A percentile compares a stretch with the other conserved stretches of the same genome.
Conservation (phyloP, 1,140 invertebrate species). For the Scaptomyza graminum region DNA sequence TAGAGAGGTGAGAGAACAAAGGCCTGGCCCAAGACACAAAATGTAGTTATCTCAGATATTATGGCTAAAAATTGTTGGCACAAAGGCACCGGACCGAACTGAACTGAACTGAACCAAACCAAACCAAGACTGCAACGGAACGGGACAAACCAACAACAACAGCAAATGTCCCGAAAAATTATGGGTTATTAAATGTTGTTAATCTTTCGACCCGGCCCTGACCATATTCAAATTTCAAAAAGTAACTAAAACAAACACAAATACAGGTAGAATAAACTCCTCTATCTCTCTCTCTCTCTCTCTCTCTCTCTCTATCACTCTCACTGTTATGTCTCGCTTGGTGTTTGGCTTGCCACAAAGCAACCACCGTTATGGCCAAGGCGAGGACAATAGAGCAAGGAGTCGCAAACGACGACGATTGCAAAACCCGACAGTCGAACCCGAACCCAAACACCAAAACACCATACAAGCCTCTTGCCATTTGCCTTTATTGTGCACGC, state of each 20-base stretch:
- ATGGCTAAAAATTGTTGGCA: constrained; percentile 49
- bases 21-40: constrained; percentile 50
- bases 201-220: constrained; percentile 54
- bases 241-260: constrained; percentile 17
- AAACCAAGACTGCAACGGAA: not conserved
- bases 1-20: constrained; percentile 21
- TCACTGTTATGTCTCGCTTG: not conserved
- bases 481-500: constrained; percentile 79
- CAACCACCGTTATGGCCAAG: constrained; percentile 55
- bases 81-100: constrained; percentile 27
- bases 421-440: not conserved
- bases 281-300: not conserved
- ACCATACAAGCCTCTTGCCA: constrained; percentile 62
- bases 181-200: constrained; percentile 82
- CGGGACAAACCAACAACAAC: constrained; percentile 26
- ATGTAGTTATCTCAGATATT: constrained; percentile 69
- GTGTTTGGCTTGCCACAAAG: constrained; percentile 28
- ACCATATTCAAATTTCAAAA: constrained; percentile 72
- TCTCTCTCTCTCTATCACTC: not conserved
- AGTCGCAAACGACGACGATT: constrained; percentile 18
- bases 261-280: constrained; percentile 23
- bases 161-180: constrained; percentile 57
- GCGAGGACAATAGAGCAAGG: constrained; percentile 47
- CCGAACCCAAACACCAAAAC: constrained; percentile 2
- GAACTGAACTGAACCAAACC: constrained; percentile 8